These are phyloP conservation scores for Pangasianodon hypophthalmus DNA, from an alignment of 2,113 vertebrate species.

Conservation along the genomic window DNA sequence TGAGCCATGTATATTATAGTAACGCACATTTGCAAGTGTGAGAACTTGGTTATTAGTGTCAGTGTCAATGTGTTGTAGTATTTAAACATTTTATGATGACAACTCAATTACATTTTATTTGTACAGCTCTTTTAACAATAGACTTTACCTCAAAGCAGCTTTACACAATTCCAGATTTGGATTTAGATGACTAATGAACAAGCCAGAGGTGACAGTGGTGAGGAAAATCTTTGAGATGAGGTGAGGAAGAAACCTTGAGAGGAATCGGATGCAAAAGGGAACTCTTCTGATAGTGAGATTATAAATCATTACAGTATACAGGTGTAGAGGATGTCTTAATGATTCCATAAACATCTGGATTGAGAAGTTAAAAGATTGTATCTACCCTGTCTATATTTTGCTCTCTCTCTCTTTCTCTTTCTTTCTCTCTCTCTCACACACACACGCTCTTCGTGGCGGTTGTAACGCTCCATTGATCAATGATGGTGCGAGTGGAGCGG, in stretches of 20 bases:
- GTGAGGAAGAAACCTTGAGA: neutral
- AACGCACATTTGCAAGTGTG: neutral
- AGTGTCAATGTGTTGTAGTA: neutral
- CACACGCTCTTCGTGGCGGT: slow-evolving; percentile 27
- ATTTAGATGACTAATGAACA: neutral
- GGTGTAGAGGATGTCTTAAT: neutral
- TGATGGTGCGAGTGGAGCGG: slow-evolving; percentile 48
- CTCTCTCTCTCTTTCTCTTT: neutral
- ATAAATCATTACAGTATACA: neutral
- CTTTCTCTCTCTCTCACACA: neutral
- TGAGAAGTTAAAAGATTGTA: neutral
- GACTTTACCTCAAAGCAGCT: neutral
- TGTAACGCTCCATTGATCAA: slow-evolving; percentile 56
- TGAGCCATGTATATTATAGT: neutral
- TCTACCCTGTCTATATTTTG: neutral
- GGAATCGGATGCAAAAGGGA: neutral
- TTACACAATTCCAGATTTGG: neutral
- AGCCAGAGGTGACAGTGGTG: neutral
- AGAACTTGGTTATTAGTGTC: neutral
- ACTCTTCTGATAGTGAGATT: neutral
- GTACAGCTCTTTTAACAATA: neutral
- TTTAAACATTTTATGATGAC: neutral
- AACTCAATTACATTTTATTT: neutral
- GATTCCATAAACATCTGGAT: neutral
- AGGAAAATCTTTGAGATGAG: neutral